phyloP scores from a whole-genome alignment of 1,140 invertebrate species.

The Drosophila pectinifera region DNA sequence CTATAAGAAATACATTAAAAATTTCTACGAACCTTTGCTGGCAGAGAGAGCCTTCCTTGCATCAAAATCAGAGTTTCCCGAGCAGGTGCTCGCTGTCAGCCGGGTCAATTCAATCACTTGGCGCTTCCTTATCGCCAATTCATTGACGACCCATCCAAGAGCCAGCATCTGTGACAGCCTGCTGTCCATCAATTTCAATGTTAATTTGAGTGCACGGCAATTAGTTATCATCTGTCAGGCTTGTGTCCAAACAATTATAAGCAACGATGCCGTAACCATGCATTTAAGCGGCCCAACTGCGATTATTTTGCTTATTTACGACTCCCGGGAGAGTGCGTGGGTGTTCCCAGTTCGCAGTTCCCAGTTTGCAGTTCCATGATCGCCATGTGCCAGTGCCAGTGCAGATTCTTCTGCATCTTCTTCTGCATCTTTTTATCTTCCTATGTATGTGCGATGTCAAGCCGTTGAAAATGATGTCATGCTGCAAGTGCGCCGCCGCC shows the following conservation, averaged over 20 bases:
- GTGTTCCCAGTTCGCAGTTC: slow-evolving; percentile 24
- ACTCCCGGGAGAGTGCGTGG: slow-evolving; percentile 30
- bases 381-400: slow-evolving; percentile 45
- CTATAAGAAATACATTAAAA: not conserved
- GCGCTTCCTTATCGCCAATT: slow-evolving; percentile 43
- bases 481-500: slow-evolving; percentile 71
- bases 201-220: slow-evolving; percentile 73
- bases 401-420: slow-evolving; percentile 67
- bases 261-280: slow-evolving; percentile 36
- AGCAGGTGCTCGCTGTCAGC: slow-evolving; percentile 14
- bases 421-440: slow-evolving; percentile 37
- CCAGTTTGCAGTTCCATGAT: slow-evolving; percentile 16
- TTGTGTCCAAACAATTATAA: slow-evolving; percentile 75
- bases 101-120: slow-evolving; percentile 16
- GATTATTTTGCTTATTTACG: slow-evolving; percentile 23
- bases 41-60: too few species aligned
- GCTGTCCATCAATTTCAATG: slow-evolving; percentile 62
- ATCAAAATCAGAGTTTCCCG: not conserved
- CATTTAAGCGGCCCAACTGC: slow-evolving; percentile 20
- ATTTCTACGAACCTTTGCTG: not conserved
- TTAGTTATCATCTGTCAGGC: slow-evolving; percentile 79
- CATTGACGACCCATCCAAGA: slow-evolving; percentile 9
- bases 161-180: slow-evolving; percentile 48
- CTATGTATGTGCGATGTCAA: slow-evolving; percentile 52
- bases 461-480: slow-evolving; percentile 73